Conservation (phyloP, 2,113 vertebrate species). For the Leucosticte australis region DNA sequence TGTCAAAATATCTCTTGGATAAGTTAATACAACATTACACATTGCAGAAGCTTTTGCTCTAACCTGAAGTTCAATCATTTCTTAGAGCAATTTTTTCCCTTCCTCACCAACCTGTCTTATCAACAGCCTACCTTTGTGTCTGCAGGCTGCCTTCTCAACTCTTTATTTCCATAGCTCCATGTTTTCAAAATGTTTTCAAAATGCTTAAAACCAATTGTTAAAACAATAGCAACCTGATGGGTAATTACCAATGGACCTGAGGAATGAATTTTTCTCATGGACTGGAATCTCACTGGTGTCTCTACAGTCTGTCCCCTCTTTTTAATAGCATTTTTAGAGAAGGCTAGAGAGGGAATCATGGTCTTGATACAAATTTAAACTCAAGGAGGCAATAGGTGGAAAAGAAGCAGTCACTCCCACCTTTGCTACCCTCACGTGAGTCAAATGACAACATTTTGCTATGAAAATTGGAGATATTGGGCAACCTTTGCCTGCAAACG, state of each 20-base stretch:
- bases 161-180: not conserved
- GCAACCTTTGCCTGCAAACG: not conserved
- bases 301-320: not conserved
- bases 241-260: not conserved
- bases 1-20: conserved; percentile 46
- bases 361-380: not conserved
- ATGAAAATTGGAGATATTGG: not conserved
- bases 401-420: not conserved
- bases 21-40: conserved; percentile 40
- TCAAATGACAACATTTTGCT: not conserved
- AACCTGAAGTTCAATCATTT: conserved; percentile 39
- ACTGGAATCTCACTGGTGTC: not conserved
- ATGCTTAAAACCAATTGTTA: not conserved
- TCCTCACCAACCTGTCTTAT: not conserved
- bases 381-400: not conserved
- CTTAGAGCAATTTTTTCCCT: not conserved
- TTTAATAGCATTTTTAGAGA: not conserved
- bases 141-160: not conserved
- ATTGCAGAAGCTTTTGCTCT: conserved; percentile 36
- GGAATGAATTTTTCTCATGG: not conserved
- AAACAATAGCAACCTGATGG: not conserved
- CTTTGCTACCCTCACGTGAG: not conserved
- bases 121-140: not conserved
- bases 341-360: not conserved
- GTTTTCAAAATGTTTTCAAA: not conserved